Evolutionary conservation across 1,140 invertebrate species (phyloP).

Genomic region (Eueides isabella): DNA sequence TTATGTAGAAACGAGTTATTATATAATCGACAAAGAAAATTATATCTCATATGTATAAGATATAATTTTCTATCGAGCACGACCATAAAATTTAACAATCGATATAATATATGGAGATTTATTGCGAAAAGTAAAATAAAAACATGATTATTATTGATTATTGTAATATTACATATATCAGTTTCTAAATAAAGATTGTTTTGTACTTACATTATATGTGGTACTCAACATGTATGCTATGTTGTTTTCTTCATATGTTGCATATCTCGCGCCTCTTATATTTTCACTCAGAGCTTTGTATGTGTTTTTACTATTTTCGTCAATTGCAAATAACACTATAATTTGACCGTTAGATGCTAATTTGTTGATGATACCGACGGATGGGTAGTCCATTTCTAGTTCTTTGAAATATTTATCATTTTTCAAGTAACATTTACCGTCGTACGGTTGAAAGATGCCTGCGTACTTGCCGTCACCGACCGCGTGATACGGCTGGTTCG

Average conservation of each 20-base stretch:
- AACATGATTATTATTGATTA: too few species aligned
- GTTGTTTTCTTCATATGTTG: conserved; percentile 85
- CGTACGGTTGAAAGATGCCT: conserved; percentile 93
- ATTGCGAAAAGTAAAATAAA: too few species aligned
- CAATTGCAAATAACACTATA: conserved; percentile 94
- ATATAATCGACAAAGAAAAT: too few species aligned
- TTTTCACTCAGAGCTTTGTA: conserved; percentile 86
- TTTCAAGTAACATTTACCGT: conserved; percentile 89
- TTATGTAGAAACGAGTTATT: too few species aligned
- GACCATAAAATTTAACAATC: too few species aligned
- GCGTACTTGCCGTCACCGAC: conserved; percentile 89
- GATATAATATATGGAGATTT: too few species aligned
- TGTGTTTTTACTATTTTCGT: conserved; percentile 83
- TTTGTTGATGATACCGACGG: conserved; percentile 85
- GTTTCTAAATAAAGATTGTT: not conserved
- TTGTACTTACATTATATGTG: conserved; percentile 86
- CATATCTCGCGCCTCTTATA: conserved; percentile 79
- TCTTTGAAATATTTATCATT: conserved; percentile 87
- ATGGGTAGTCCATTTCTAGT: conserved; percentile 86
- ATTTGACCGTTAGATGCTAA: conserved; percentile 89
- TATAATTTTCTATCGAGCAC: too few species aligned
- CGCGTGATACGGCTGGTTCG: conserved; percentile 84
- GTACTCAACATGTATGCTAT: conserved; percentile 88
- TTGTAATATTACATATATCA: too few species aligned
- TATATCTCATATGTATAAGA: too few species aligned